These are phyloP conservation scores for Zaprionus nigranus DNA, from an alignment of 1,140 invertebrate species.

Conservation along the genomic window DNA sequence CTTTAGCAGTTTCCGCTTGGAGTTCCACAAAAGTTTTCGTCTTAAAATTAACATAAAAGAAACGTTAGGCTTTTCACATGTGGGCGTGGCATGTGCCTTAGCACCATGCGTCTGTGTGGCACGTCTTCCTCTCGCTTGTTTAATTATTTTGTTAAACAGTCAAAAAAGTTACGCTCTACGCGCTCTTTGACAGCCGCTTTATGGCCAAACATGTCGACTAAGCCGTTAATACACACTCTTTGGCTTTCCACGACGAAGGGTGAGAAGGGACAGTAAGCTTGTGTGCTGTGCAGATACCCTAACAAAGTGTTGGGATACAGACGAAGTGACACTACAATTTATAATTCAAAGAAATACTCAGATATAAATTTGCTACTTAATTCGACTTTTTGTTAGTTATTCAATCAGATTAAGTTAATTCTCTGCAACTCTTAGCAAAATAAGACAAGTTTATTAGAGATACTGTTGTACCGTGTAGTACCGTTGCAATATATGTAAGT, in stretches of 20 bases:
- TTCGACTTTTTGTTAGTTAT: not conserved
- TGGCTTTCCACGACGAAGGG: conserved; percentile 4
- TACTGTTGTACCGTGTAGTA: too few species aligned
- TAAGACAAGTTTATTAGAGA: not conserved
- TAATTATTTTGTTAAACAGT: conserved; percentile 65
- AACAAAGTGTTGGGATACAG: not conserved
- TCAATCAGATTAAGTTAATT: not conserved
- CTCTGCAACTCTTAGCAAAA: not conserved
- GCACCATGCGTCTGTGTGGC: conserved; percentile 2
- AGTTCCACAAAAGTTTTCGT: conserved; percentile 37
- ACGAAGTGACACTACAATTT: not conserved
- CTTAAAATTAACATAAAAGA: conserved; percentile 58
- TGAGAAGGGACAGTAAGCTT: not conserved
- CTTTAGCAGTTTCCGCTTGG: conserved; percentile 39
- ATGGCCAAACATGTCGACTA: conserved; percentile 48
- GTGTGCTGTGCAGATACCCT: not conserved
- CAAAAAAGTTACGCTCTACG: conserved; percentile 29
- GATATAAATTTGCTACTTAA: too few species aligned
- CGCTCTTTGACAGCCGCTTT: conserved; percentile 34
- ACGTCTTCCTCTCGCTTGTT: conserved; percentile 19
- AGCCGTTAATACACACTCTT: conserved; percentile 53
- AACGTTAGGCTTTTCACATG: conserved; percentile 33
- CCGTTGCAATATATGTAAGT: too few species aligned
- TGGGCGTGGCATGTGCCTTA: conserved; percentile 33
- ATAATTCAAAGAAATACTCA: too few species aligned